These are phyloP conservation scores for Drosophila merina DNA, from an alignment of 2,888 invertebrate genomes.

Conservation along the genomic window DNA sequence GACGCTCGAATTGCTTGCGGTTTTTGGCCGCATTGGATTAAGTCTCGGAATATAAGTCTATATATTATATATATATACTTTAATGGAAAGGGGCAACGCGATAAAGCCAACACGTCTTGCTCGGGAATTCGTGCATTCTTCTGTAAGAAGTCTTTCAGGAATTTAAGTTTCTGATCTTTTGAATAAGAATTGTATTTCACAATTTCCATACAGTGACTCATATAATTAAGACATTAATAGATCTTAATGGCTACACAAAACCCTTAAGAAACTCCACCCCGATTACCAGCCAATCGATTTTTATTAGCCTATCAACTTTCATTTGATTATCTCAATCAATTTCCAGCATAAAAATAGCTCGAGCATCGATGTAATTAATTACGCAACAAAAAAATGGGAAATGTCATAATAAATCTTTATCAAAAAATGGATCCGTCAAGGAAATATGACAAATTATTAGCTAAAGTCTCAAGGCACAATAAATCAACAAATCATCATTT, in stretches of 20 bases:
- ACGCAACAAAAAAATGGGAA: constrained; percentile 57
- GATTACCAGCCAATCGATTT: constrained; percentile 10
- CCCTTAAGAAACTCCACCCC: constrained; percentile 17
- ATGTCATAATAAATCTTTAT: constrained; percentile 81
- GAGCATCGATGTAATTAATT: constrained; percentile 32
- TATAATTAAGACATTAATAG: constrained; percentile 45
- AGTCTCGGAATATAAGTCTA: constrained; percentile 10
- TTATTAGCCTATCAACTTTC: constrained; percentile 53
- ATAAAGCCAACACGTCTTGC: constrained; percentile 70
- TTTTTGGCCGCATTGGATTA: constrained; percentile 31
- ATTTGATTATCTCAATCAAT: constrained; percentile 53
- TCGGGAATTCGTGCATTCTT: constrained; percentile 45
- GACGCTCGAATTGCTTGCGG: constrained; percentile 51
- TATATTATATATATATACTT: constrained; percentile 6
- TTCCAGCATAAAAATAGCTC: constrained; percentile 47
- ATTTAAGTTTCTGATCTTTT: background rate
- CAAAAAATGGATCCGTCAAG: constrained; percentile 51
- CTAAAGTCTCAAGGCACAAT: constrained; percentile 57
- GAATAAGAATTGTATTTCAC: background rate
- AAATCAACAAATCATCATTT: constrained; percentile 72
- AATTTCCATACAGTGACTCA: constrained; percentile 25
- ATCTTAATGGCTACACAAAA: constrained; percentile 27
- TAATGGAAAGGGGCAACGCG: constrained; percentile 43
- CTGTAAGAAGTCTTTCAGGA: constrained; percentile 34
- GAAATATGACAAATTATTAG: constrained; percentile 73